A percentile compares a stretch with the other conserved stretches of the same genome.
phyloP scores from a whole-genome alignment of 1,140 invertebrate genomes.

The Eumaeus atala region DNA sequence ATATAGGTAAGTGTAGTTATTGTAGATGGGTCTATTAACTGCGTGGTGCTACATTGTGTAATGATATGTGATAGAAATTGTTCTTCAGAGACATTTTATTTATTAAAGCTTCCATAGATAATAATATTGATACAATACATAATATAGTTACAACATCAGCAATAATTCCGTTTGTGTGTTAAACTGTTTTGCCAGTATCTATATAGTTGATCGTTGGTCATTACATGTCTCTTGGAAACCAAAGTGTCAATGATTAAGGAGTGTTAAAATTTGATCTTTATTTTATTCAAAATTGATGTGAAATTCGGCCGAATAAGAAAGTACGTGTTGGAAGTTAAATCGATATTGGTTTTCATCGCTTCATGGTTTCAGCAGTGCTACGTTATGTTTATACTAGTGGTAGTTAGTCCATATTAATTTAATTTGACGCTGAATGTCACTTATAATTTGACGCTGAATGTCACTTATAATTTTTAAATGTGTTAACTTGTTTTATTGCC shows the following conservation, averaged over 20 bases:
- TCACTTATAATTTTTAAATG: conserved; percentile 39
- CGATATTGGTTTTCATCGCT: conserved; percentile 11
- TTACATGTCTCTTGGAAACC: conserved; percentile 46
- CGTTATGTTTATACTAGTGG: conserved; percentile 20
- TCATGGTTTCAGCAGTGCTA: not conserved
- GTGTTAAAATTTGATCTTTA: conserved; percentile 11
- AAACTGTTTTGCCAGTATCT: conserved; percentile 52
- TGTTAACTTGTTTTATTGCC: conserved; percentile 60
- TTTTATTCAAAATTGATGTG: conserved; percentile 14
- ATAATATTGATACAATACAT: conserved; percentile 56
- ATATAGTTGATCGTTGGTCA: conserved; percentile 32
- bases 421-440: conserved; percentile 36
- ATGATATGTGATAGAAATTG: conserved; percentile 72
- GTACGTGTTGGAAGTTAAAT: conserved; percentile 9
- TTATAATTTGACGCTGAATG: conserved; percentile 35
- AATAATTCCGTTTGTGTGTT: conserved; percentile 58
- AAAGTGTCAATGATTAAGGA: conserved; percentile 30
- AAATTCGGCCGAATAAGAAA: conserved; percentile 16
- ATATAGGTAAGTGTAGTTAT: conserved; percentile 69
- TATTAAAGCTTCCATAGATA: conserved; percentile 68
- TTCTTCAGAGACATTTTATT: conserved; percentile 72
- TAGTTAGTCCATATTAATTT: conserved; percentile 58
- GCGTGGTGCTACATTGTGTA: conserved; percentile 72
- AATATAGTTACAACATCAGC: conserved; percentile 49
- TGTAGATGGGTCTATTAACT: conserved; percentile 71